Conservation (phyloP, 2,797 vertebrate species). For the Fringilla coelebs region DNA sequence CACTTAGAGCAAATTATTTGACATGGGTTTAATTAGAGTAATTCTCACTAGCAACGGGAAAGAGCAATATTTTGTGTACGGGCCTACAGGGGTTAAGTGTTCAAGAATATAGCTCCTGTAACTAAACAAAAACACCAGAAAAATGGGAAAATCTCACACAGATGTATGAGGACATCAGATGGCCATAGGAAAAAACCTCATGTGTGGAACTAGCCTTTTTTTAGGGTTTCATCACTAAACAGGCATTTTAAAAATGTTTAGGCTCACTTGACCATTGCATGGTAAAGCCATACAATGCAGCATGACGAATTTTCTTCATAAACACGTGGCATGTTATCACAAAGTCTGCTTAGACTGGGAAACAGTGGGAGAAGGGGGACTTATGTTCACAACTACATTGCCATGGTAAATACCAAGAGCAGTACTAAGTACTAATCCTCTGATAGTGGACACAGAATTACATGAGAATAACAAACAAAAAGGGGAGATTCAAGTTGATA, state of each 20-base stretch:
- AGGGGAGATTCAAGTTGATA: background rate
- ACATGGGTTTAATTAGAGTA: background rate
- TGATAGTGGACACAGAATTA: background rate
- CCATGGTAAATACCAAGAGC: background rate
- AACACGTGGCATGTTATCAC: background rate
- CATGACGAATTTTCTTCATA: background rate
- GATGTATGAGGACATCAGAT: background rate
- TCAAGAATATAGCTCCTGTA: background rate
- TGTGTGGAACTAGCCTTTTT: background rate
- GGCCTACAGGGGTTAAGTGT: background rate
- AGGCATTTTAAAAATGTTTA: constrained; percentile 1
- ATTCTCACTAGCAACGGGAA: background rate
- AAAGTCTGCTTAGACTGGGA: background rate
- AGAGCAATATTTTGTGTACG: background rate
- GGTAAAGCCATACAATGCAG: background rate
- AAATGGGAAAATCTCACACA: constrained; percentile 6
- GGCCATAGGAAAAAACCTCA: background rate
- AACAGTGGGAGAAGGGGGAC: background rate
- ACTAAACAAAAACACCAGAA: constrained; percentile 4
- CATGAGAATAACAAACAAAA: background rate
- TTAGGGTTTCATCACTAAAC: background rate
- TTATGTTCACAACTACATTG: background rate
- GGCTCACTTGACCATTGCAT: background rate
- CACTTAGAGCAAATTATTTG: background rate
- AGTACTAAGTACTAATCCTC: background rate